A percentile compares a stretch with the other conserved stretches of the same genome.
These are phyloP conservation scores for Parasteatoda lunata DNA, from an alignment of 2,888 invertebrate genomes.

Conservation along the genomic window DNA sequence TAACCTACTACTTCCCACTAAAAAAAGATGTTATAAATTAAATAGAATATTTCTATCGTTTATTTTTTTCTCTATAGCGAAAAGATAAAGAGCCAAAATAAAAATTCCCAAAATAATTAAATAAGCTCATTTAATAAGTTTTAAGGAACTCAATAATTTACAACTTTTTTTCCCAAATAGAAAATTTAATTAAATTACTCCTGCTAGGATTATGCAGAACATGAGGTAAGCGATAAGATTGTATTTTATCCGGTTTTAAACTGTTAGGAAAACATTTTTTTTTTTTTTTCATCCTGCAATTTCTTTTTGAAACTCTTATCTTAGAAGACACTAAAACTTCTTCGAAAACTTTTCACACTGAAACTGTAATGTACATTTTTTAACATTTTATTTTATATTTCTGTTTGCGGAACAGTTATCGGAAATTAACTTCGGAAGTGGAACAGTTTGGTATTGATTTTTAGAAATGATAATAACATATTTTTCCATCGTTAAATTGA, in stretches of 20 bases:
- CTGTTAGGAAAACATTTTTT: background rate
- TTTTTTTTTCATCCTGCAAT: background rate
- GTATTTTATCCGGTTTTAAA: background rate
- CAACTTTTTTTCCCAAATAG: background rate
- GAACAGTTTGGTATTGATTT: conserved; percentile 39
- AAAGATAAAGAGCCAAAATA: no score
- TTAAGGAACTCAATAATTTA: no score
- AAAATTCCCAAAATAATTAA: no score
- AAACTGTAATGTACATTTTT: conserved; percentile 1
- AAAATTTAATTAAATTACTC: conserved; percentile 3
- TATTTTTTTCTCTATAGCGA: no score
- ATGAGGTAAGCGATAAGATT: background rate
- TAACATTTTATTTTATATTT: background rate
- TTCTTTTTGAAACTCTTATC: conserved; percentile 13
- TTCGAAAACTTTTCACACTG: conserved; percentile 11
- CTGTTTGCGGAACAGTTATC: conserved; percentile 33
- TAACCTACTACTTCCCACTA: no score
- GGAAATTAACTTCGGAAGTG: conserved; percentile 34
- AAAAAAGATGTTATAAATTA: no score
- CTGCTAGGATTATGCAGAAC: background rate
- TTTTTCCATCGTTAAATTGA: conserved; percentile 27
- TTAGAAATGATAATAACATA: conserved; percentile 28
- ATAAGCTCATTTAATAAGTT: no score
- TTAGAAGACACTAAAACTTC: conserved; percentile 20
- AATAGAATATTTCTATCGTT: no score